These are phyloP conservation scores for Actenoides lindsayi DNA, from an alignment of 2,113 vertebrate genomes.

Conservation along the genomic window DNA sequence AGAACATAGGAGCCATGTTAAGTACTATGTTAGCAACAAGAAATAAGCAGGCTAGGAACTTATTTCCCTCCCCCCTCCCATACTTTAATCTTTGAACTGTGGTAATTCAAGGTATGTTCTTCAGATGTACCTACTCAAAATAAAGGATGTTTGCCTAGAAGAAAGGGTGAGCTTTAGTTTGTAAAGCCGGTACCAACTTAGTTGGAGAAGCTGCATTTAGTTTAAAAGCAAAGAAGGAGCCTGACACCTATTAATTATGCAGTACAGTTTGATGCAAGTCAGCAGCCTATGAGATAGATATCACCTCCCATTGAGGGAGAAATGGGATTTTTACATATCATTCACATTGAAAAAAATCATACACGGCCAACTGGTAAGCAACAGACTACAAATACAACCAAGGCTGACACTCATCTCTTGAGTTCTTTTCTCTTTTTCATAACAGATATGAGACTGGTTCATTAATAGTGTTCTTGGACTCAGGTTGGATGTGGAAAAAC, in stretches of 20 bases:
- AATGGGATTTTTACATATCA: fast-evolving
- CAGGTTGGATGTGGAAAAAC: neutral
- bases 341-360: neutral
- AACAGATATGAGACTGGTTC: neutral
- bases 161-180: neutral
- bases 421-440: neutral
- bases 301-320: neutral
- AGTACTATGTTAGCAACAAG: neutral
- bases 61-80: no score
- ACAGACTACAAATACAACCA: neutral
- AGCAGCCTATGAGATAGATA: neutral
- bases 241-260: neutral
- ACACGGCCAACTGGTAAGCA: neutral
- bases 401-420: neutral
- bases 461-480: neutral
- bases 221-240: neutral
- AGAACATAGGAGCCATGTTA: conserved; percentile 10
- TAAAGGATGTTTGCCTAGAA: neutral
- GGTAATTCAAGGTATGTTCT: neutral
- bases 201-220: neutral
- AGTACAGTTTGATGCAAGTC: neutral
- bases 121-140: neutral
- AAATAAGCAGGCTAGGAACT: neutral
- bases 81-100: neutral
- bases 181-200: neutral